A percentile compares a stretch with the other conserved stretches of the same genome.
These are phyloP conservation scores for Drosophila borborema DNA, from an alignment of 2,888 invertebrate genomes.

Conservation along the genomic window DNA sequence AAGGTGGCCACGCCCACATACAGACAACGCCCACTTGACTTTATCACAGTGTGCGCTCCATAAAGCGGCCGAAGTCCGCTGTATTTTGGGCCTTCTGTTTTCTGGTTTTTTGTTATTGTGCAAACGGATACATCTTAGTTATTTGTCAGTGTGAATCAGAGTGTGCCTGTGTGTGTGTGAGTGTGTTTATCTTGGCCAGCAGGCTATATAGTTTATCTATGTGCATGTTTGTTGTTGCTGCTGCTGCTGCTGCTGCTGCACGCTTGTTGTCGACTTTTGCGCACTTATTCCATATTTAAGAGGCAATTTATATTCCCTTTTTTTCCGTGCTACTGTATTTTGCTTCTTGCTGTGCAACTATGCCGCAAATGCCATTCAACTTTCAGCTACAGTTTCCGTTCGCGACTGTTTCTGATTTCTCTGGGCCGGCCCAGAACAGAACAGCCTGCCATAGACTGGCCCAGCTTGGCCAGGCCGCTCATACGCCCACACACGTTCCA, in stretches of 20 bases:
- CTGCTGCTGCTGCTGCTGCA: conserved; percentile 8
- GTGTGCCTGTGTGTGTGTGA: conserved; percentile 12
- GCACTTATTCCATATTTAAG: conserved; percentile 84
- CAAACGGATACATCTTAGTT: conserved; percentile 61
- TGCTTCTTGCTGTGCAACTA: conserved; percentile 37
- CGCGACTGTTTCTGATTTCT: conserved; percentile 74
- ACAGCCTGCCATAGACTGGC: neutral
- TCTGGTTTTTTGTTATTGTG: conserved; percentile 35
- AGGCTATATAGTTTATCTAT: conserved; percentile 79
- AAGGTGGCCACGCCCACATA: conserved; percentile 54
- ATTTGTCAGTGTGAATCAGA: conserved; percentile 45
- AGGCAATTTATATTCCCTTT: conserved; percentile 85
- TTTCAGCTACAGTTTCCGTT: conserved; percentile 78
- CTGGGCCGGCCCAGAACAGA: neutral
- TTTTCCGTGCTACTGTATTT: conserved; percentile 23
- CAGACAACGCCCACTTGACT: conserved; percentile 67
- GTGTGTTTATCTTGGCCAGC: conserved; percentile 74
- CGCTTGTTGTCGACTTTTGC: conserved; percentile 71
- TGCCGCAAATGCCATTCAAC: conserved; percentile 74
- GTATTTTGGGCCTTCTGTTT: conserved; percentile 32
- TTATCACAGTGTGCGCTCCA: conserved; percentile 58
- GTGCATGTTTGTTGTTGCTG: conserved; percentile 68
- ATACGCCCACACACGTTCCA: conserved; percentile 12
- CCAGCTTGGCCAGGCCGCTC: conserved; percentile 21
- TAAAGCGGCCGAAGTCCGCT: conserved; percentile 46